Conservation (phyloP, 2,797 vertebrate species). For the Cryptoblepharus egeriae region DNA sequence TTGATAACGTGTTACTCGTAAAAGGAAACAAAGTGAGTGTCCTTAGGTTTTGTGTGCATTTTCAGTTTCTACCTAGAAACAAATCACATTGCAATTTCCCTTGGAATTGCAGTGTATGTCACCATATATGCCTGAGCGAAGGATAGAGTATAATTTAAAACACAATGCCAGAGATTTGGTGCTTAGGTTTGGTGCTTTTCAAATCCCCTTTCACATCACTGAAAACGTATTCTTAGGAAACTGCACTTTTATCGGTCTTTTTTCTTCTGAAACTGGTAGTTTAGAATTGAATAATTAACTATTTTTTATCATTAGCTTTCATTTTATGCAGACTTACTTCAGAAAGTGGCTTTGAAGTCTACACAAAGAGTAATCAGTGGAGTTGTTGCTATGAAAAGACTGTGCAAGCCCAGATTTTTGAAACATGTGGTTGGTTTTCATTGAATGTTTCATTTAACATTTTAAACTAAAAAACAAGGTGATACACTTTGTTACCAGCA, state of each 20-base stretch:
- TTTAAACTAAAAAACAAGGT: constrained; percentile 49
- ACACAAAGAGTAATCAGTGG: constrained; percentile 45
- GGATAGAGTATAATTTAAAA: constrained; percentile 41
- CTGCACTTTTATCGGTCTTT: constrained; percentile 18
- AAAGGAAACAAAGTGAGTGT: constrained; percentile 9
- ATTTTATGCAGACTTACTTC: constrained; percentile 58
- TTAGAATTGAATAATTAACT: constrained; percentile 59
- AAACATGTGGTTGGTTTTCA: constrained; percentile 43
- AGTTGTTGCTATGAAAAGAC: constrained; percentile 41
- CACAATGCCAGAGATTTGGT: constrained; percentile 9
- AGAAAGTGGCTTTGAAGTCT: constrained; percentile 50
- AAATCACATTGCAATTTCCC: constrained; percentile 18
- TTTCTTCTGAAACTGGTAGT: background rate
- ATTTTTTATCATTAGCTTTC: constrained; percentile 59
- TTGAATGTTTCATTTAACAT: constrained; percentile 32
- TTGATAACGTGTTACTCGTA: constrained; percentile 6
- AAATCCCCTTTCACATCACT: background rate
- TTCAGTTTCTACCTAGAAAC: constrained; percentile 11
- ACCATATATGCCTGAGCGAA: constrained; percentile 7
- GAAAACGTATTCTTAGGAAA: constrained; percentile 41
- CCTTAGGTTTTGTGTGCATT: constrained; percentile 8
- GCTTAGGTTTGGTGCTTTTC: background rate
- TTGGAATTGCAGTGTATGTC: constrained; percentile 30
- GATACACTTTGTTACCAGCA: constrained; percentile 5
- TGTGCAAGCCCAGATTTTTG: constrained; percentile 40